Conservation (phyloP, 2,888 invertebrate species). For the Conchocele bisecta region DNA sequence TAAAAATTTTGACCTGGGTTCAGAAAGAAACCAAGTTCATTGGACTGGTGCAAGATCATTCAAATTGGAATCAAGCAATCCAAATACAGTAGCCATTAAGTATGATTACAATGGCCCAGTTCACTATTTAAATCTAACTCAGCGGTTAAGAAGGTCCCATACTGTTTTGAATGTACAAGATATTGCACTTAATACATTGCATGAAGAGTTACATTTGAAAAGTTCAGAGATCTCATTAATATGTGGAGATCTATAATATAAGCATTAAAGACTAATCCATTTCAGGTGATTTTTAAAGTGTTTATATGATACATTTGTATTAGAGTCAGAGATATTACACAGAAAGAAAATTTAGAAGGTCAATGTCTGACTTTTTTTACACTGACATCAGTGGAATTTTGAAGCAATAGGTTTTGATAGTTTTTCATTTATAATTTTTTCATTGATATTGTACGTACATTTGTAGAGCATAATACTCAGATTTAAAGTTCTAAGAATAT, state of each 20-base stretch:
- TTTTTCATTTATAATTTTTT: no score
- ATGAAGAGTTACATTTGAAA: slow-evolving; percentile 19
- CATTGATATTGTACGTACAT: no score
- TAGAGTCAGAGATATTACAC: no score
- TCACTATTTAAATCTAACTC: slow-evolving; percentile 12
- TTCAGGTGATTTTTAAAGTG: no score
- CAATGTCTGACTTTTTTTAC: no score
- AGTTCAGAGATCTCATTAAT: slow-evolving; percentile 28
- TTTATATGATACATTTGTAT: no score
- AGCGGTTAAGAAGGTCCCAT: slow-evolving; percentile 2
- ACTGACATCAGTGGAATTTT: no score
- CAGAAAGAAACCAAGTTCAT: slow-evolving; percentile 7
- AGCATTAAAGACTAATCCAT: no score
- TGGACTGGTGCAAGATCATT: slow-evolving; percentile 13
- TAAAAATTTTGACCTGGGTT: slow-evolving; percentile 24
- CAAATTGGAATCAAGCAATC: slow-evolving; percentile 6
- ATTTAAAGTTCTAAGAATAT: no score
- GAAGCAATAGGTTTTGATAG: no score
- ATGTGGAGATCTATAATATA: slow-evolving; percentile 13
- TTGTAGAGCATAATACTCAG: no score
- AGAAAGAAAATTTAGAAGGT: no score
- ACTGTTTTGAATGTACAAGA: slow-evolving; percentile 5
- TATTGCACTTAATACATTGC: slow-evolving; percentile 5
- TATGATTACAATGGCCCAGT: slow-evolving; percentile 18
- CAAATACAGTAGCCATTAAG: slow-evolving; percentile 5